Evolutionary conservation across 2,797 vertebrate species (phyloP), one percentile per base, ranked within the genome.

Genomic region (Macropus fuliginosus): DNA sequence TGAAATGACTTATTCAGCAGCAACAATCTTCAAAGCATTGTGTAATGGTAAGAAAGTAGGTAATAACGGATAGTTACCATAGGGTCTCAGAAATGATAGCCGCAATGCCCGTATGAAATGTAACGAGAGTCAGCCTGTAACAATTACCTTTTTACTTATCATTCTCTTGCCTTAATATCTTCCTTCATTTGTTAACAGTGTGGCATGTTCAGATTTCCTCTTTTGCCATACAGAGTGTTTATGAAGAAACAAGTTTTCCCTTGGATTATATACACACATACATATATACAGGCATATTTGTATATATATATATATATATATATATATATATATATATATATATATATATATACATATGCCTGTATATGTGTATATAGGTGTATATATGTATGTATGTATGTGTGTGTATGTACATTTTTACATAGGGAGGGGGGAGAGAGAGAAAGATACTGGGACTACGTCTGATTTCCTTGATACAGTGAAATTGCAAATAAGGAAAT

Each of bases 91-190:
- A 91, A 92, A 40, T 74, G 54, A 91, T 10, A 46, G 55, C 11
- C 91, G n/a, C 74, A 87, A 90, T n/a, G 93, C 12, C 34, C 14
- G 40, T 21, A 74, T 74, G 14, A 97, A 96, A 94, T 91, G 94
- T 55, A 95, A 93, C n/a, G 34, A n/a, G 92, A 96, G 93, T 92
- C 93, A 96, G 91, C 93, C 28, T 24, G 57, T 92, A 96, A 95
- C 21, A 92, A 95, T 87, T 91, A n/a, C 40, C 29, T 59, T 94
- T 93, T 95, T 56, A 66, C 40, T 95, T 95, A 90, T 59, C 54
- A 93, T 89, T 92, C 90, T 55, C 94, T 55, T 92, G 91, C 46
- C 55, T 59, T 74, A 4, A 1, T 28, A 96, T 91, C 93, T 96
- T 46, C 95, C 62, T 62, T 18, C 14, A 66, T n/a, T 66, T n/a